A percentile compares a stretch with the other conserved stretches of the same genome.
These are phyloP conservation scores for Columba guinea DNA, from an alignment of 2,797 vertebrate species.

Conservation along the genomic window DNA sequence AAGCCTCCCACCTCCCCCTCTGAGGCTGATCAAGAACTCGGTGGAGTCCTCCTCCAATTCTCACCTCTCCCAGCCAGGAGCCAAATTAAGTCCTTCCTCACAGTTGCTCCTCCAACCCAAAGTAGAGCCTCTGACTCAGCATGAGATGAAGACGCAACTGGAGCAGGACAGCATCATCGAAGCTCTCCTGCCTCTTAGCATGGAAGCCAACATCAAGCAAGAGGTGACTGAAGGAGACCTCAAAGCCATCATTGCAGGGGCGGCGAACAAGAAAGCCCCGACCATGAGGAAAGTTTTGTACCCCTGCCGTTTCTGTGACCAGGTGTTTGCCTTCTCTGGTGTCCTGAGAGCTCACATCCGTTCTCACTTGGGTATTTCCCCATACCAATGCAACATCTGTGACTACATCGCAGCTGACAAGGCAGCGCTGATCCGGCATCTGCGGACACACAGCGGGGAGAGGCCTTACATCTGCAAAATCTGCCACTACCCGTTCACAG, in stretches of 20 bases:
- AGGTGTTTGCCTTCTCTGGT: conserved; percentile 91
- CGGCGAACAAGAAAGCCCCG: conserved; percentile 73
- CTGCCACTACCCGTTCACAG: conserved; percentile 97
- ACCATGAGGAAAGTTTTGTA: conserved; percentile 85
- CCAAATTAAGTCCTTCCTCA: conserved; percentile 55
- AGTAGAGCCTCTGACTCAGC: conserved; percentile 73
- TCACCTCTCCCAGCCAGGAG: conserved; percentile 69
- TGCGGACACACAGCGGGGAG: conserved; percentile 95
- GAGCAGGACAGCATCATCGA: conserved; percentile 89
- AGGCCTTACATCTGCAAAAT: conserved; percentile 95
- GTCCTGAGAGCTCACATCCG: conserved; percentile 93
- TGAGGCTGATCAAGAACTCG: conserved; percentile 81
- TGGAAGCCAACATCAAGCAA: conserved; percentile 88
- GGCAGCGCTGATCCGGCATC: conserved; percentile 93
- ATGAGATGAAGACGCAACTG: conserved; percentile 81
- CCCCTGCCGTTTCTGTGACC: conserved; percentile 93
- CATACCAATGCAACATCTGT: conserved; percentile 96
- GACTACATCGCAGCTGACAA: conserved; percentile 96
- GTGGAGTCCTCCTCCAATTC: conserved; percentile 74
- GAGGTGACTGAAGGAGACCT: conserved; percentile 87
- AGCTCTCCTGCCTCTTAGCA: conserved; percentile 80
- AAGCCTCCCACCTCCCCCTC: conserved; percentile 85
- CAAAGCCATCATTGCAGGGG: conserved; percentile 78
- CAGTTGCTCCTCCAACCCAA: conserved; percentile 71
- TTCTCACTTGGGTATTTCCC: conserved; percentile 92